Percentiles rank a stretch among this genome's conserved stretches.
Conservation (phyloP, 2,888 invertebrate genomes). For the Sicus ferrugineus region DNA sequence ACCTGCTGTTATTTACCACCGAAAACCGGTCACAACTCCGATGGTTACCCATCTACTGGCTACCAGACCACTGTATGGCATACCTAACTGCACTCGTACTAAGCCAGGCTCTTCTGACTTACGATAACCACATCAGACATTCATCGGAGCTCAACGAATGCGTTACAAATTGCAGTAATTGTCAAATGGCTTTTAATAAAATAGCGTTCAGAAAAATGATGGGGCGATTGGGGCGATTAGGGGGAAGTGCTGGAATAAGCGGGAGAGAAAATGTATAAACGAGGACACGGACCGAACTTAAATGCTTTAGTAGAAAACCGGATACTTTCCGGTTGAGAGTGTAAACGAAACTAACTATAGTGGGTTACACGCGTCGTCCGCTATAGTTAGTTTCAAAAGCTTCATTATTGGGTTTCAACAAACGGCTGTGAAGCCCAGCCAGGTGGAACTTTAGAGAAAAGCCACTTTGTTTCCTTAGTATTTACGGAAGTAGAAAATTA, state of each 20-base stretch:
- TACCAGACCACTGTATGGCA: too few relatives aligned
- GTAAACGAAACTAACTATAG: background rate
- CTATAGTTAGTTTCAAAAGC: background rate
- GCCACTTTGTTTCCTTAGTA: too few relatives aligned
- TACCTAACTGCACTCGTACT: background rate
- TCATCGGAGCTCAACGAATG: too few relatives aligned
- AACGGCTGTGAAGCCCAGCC: background rate
- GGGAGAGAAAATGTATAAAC: background rate
- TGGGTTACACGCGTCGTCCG: background rate
- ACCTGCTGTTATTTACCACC: too few relatives aligned
- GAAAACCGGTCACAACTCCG: too few relatives aligned
- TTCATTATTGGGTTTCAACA: slow-evolving; percentile 37
- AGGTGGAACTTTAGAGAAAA: too few relatives aligned
- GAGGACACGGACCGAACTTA: slow-evolving; percentile 16
- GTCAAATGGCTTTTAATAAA: background rate
- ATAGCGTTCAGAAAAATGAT: background rate
- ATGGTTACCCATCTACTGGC: too few relatives aligned
- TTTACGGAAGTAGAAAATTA: too few relatives aligned
- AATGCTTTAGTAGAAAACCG: slow-evolving; percentile 8
- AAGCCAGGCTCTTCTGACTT: background rate
- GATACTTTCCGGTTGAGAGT: slow-evolving; percentile 8
- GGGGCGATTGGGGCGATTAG: background rate
- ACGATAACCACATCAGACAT: background rate
- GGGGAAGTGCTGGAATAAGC: background rate
- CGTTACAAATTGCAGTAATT: background rate